phyloP scores from a whole-genome alignment of 2,888 invertebrate species.

The Ephialtes manifestator region DNA sequence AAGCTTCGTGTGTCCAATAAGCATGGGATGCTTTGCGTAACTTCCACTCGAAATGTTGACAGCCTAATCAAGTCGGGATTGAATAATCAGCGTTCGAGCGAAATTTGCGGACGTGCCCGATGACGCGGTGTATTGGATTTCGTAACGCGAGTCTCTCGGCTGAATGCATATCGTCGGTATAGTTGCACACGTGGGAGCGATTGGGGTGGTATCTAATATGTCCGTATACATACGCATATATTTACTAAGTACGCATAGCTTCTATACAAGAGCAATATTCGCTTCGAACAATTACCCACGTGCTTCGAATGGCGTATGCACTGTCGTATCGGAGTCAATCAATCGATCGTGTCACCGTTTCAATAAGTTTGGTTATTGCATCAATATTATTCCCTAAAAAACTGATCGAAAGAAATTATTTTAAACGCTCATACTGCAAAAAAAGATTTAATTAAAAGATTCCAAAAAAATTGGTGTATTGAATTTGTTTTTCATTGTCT shows the following conservation, averaged over 20 bases:
- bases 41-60: not conserved
- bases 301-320: slow-evolving; percentile 5
- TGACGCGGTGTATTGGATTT: slow-evolving; percentile 32
- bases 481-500: no score
- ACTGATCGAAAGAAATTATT: not conserved
- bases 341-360: not conserved
- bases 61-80: slow-evolving; percentile 15
- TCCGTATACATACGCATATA: slow-evolving; percentile 8
- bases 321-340: slow-evolving; percentile 2
- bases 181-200: slow-evolving; percentile 13
- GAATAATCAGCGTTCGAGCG: slow-evolving; percentile 15
- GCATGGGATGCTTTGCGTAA: not conserved
- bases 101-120: slow-evolving; percentile 12
- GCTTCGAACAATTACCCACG: slow-evolving; percentile 8
- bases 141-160: slow-evolving; percentile 13
- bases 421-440: not conserved
- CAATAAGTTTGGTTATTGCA: not conserved
- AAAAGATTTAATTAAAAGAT: no score
- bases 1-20: not conserved
- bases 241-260: not conserved
- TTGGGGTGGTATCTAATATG: not conserved
- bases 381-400: not conserved
- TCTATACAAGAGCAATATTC: slow-evolving; percentile 2
- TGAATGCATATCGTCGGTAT: not conserved
- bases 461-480: no score